Evolutionary conservation across 1,140 invertebrate genomes (phyloP).

Genomic region (Whitmania pigra): DNA sequence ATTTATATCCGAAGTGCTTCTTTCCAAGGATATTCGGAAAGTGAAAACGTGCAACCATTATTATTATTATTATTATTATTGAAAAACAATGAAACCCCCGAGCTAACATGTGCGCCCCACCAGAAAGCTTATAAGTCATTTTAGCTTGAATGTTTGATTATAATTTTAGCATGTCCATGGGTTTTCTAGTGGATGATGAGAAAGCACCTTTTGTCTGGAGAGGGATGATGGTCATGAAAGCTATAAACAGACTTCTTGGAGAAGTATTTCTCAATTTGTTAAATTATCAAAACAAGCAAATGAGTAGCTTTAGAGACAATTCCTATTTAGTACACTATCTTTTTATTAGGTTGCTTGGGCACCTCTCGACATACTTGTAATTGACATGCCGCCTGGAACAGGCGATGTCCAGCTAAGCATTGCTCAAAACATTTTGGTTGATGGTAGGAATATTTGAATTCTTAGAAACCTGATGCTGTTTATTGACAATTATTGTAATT

Average conservation of each 20-base stretch:
- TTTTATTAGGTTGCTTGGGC: slow-evolving; percentile 63
- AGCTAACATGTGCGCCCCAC: too few species aligned
- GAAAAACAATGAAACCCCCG: too few species aligned
- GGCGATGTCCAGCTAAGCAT: slow-evolving; percentile 92
- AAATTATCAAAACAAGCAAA: background rate
- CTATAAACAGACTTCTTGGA: slow-evolving; percentile 65
- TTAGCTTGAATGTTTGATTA: background rate
- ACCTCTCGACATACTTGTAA: slow-evolving; percentile 80
- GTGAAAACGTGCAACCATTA: too few species aligned
- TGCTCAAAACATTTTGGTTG: slow-evolving; percentile 73
- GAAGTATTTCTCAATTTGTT: slow-evolving; percentile 49
- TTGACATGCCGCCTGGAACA: slow-evolving; percentile 92
- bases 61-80: too few species aligned
- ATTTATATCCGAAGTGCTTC: too few species aligned
- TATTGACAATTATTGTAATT: background rate
- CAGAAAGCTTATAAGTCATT: too few species aligned
- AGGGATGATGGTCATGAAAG: slow-evolving; percentile 91
- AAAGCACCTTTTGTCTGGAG: slow-evolving; percentile 85
- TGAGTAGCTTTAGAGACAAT: background rate
- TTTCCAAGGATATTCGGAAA: too few species aligned
- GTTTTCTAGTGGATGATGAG: slow-evolving; percentile 66
- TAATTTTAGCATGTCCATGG: slow-evolving; percentile 69
- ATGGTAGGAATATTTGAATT: slow-evolving; percentile 46
- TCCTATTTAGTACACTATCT: background rate
- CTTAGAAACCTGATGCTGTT: background rate